Evolutionary conservation across 2,113 vertebrate genomes (phyloP).

Genomic region (Zosterops borbonicus): DNA sequence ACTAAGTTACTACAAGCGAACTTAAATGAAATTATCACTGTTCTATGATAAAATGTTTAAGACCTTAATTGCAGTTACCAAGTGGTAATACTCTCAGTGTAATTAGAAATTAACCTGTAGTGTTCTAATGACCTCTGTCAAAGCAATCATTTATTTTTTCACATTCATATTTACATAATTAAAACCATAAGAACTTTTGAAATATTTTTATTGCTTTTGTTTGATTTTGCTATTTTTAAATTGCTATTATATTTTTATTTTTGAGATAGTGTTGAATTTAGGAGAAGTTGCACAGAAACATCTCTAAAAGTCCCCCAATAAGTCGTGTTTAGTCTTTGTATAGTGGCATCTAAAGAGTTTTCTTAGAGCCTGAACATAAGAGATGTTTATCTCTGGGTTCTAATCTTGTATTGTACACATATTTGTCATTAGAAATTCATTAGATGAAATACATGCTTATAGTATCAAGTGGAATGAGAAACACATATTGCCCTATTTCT

Average conservation of each 20-base stretch:
- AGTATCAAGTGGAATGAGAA: background rate
- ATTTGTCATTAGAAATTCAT: background rate
- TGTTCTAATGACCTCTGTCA: background rate
- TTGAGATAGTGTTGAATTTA: background rate
- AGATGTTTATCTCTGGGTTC: background rate
- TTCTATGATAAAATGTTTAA: background rate
- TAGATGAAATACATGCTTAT: background rate
- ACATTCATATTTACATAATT: background rate
- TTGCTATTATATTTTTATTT: background rate
- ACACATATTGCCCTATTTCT: background rate
- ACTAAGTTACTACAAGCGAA: background rate
- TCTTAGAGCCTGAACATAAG: background rate
- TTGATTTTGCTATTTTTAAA: background rate
- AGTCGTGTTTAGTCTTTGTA: background rate
- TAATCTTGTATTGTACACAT: background rate
- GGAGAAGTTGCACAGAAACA: background rate
- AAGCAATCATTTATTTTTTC: background rate
- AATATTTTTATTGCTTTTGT: background rate
- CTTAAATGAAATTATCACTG: background rate
- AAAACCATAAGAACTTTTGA: background rate
- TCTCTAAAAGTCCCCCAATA: background rate
- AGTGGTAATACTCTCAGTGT: background rate
- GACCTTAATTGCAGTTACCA: background rate
- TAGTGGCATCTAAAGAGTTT: background rate
- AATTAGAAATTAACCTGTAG: conserved; percentile 11